Conservation (phyloP, 2,113 vertebrate species). For the Pogona vitticeps region DNA sequence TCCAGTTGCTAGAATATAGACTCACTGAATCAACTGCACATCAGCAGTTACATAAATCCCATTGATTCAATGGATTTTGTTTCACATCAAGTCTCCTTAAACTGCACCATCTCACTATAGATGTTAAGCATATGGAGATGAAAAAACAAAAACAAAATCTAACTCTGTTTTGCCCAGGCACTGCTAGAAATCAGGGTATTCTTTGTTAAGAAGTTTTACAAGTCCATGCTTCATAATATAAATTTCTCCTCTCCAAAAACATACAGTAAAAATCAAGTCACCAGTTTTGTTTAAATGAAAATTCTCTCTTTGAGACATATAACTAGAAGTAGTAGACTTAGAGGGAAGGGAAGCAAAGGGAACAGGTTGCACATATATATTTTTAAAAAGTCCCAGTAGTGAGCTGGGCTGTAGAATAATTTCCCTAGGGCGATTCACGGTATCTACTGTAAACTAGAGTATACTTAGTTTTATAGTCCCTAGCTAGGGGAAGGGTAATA, state of each 20-base stretch:
- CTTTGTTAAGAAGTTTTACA: neutral
- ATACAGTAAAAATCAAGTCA: neutral
- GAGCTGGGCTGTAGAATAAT: slow-evolving; percentile 15
- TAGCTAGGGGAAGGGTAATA: neutral
- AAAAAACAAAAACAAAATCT: too few species aligned
- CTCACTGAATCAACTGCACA: too few species aligned
- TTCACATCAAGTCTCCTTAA: too few species aligned
- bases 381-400: slow-evolving; percentile 4
- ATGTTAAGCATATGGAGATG: too few species aligned
- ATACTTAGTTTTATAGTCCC: neutral
- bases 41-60: too few species aligned
- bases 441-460: neutral
- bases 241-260: neutral
- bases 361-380: slow-evolving; percentile 2
- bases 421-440: neutral
- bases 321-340: neutral
- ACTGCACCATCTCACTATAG: too few species aligned
- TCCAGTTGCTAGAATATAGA: too few species aligned
- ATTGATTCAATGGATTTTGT: too few species aligned
- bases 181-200: neutral
- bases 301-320: neutral
- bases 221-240: neutral
- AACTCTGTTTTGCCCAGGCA: neutral
- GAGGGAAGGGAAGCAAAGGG: neutral
- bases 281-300: slow-evolving; percentile 6